phyloP scores from a whole-genome alignment of 2,888 invertebrate genomes.

The Drosophila anomalipes region DNA sequence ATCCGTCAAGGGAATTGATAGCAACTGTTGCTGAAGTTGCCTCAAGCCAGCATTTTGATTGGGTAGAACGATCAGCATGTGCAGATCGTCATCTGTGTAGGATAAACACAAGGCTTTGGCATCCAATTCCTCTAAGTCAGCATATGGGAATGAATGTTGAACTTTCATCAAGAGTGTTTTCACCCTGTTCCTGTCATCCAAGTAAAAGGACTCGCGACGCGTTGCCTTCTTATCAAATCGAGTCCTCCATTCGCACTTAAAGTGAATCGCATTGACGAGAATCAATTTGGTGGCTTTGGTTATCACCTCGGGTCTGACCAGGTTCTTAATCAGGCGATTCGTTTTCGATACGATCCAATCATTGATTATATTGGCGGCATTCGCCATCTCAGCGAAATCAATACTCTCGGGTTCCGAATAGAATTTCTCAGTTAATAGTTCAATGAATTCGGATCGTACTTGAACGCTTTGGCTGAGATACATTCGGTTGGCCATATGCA shows the following conservation, averaged over 20 bases:
- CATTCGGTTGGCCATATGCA: conserved; percentile 90
- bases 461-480: conserved; percentile 87
- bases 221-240: conserved; percentile 87
- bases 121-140: conserved; percentile 60
- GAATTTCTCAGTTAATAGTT: conserved; percentile 87
- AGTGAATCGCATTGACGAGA: conserved; percentile 93
- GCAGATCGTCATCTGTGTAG: conserved; percentile 89
- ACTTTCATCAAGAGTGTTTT: conserved; percentile 90
- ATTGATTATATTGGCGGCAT: conserved; percentile 89
- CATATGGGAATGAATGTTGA: conserved; percentile 72
- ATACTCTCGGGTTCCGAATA: conserved; percentile 88
- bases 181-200: conserved; percentile 84
- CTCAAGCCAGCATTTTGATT: conserved; percentile 87
- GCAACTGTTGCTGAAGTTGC: conserved; percentile 87
- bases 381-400: conserved; percentile 87
- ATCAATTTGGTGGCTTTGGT: conserved; percentile 87
- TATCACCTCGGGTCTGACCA: conserved; percentile 88
- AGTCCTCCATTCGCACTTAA: conserved; percentile 91
- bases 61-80: conserved; percentile 92
- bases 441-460: conserved; percentile 86
- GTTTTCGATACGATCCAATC: conserved; percentile 92
- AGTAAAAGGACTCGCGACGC: conserved; percentile 87
- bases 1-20: conserved; percentile 86
- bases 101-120: conserved; percentile 87
- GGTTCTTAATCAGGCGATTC: conserved; percentile 91